Conservation (phyloP, 1,140 invertebrate species). For the Charaxes varanes region DNA sequence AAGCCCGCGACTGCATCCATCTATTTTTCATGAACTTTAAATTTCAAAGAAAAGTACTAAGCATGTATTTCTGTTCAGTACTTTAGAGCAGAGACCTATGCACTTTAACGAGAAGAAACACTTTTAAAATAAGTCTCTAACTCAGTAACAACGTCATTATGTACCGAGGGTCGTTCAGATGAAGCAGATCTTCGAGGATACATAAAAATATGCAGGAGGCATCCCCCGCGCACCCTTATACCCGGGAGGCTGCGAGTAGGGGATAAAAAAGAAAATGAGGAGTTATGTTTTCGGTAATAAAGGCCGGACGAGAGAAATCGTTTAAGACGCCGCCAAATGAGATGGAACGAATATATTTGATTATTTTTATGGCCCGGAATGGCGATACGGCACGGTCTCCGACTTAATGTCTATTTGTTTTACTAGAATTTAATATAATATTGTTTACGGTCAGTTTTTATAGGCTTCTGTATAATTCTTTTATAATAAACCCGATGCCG, state of each 20-base stretch:
- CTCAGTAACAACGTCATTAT: constrained; percentile 17
- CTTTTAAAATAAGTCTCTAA: constrained; percentile 19
- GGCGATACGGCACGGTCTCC: constrained; percentile 58
- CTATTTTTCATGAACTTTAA: too few species aligned
- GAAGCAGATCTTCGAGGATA: constrained; percentile 42
- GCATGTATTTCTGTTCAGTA: too few species aligned
- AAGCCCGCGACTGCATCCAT: too few species aligned
- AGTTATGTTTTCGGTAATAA: constrained; percentile 74
- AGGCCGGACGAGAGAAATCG: constrained; percentile 72
- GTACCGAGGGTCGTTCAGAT: constrained; percentile 36
- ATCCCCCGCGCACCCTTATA: constrained; percentile 50
- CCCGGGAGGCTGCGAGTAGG: constrained; percentile 51
- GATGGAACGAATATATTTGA: constrained; percentile 74
- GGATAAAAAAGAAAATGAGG: constrained; percentile 73
- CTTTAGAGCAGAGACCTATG: too few species aligned
- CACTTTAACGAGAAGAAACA: constrained; percentile 11
- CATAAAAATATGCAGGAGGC: constrained; percentile 61
- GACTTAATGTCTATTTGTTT: constrained; percentile 68
- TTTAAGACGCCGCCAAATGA: constrained; percentile 72
- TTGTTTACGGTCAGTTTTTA: constrained; percentile 40
- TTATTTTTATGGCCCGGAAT: constrained; percentile 71
- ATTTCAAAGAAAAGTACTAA: too few species aligned
- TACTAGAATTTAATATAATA: constrained; percentile 58
- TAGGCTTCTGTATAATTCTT: constrained; percentile 29
- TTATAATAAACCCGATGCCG: constrained; percentile 4